Conservation (phyloP, 2,888 invertebrate species). For the Ctenicera cuprea region DNA sequence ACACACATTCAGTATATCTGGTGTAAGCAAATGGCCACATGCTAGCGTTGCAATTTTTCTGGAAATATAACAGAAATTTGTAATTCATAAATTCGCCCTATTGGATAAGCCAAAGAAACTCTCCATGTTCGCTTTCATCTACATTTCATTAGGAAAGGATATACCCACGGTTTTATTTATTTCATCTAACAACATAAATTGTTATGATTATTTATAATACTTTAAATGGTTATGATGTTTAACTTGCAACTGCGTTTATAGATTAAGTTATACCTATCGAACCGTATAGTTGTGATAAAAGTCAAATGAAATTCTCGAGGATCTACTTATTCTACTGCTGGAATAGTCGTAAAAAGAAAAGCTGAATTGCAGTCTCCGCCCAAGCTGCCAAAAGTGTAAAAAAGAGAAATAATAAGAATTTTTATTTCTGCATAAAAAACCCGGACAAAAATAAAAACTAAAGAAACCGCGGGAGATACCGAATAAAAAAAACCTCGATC, state of each 20-base stretch:
- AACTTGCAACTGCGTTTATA: neutral
- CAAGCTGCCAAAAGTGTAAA: constrained; percentile 26
- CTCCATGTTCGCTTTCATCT: neutral
- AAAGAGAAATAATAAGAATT: constrained; percentile 32
- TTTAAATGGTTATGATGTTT: neutral
- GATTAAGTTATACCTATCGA: constrained; percentile 15
- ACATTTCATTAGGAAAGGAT: neutral
- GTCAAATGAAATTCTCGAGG: constrained; percentile 6
- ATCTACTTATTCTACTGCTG: constrained; percentile 26
- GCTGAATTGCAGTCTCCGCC: constrained; percentile 26
- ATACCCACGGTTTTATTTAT: neutral
- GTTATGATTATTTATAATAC: too few species aligned
- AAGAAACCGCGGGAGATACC: constrained; percentile 19
- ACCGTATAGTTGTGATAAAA: neutral
- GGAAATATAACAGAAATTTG: too few species aligned
- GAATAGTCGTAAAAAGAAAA: constrained; percentile 26
- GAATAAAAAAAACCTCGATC: constrained; percentile 11
- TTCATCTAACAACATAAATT: too few species aligned
- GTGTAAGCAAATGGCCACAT: too few species aligned
- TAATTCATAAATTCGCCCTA: too few species aligned
- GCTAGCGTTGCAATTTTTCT: too few species aligned
- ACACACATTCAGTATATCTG: too few species aligned
- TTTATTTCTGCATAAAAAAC: constrained; percentile 33
- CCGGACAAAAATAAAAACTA: constrained; percentile 25
- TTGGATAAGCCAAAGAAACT: too few species aligned